A percentile compares a stretch with the other conserved stretches of the same genome.
These are phyloP conservation scores for Ranitomeya imitator DNA, from an alignment of 2,113 vertebrate genomes.

Conservation along the genomic window DNA sequence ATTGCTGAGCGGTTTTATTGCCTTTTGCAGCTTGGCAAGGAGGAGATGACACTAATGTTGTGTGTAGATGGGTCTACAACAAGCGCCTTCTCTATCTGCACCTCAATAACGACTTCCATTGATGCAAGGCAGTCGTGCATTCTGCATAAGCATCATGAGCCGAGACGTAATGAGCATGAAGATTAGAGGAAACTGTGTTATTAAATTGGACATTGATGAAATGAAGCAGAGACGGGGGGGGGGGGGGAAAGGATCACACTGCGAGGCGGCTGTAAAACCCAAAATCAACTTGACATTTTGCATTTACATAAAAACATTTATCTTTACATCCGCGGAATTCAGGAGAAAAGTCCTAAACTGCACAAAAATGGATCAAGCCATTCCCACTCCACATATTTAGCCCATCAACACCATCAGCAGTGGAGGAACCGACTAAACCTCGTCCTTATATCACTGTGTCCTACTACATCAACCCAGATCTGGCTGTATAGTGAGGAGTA, in stretches of 20 bases:
- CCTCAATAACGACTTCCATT: constrained; percentile 14
- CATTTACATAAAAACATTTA: neutral
- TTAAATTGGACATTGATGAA: constrained; percentile 47
- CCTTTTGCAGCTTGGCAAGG: constrained; percentile 1
- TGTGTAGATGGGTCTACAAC: constrained; percentile 4
- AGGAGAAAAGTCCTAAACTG: neutral
- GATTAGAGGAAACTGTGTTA: constrained; percentile 42
- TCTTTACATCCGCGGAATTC: neutral
- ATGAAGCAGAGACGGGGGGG: constrained; percentile 21
- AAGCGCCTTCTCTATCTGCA: neutral
- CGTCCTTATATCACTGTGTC: neutral
- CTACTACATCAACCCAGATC: neutral
- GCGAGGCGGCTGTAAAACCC: neutral
- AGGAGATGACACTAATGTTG: constrained; percentile 23
- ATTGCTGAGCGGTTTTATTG: constrained; percentile 8
- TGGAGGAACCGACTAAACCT: neutral
- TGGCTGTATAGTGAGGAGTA: neutral
- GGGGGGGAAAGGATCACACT: constrained; percentile 7
- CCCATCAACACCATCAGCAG: neutral
- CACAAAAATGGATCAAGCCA: neutral
- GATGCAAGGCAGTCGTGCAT: constrained; percentile 13
- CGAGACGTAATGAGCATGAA: constrained; percentile 21
- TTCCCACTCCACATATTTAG: neutral
- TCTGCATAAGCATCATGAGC: constrained; percentile 33
- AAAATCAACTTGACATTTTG: neutral